Evolutionary conservation across 2,797 vertebrate genomes (phyloP), one percentile per base, ranked within the genome.

Genomic region (Sebastes minor): DNA sequence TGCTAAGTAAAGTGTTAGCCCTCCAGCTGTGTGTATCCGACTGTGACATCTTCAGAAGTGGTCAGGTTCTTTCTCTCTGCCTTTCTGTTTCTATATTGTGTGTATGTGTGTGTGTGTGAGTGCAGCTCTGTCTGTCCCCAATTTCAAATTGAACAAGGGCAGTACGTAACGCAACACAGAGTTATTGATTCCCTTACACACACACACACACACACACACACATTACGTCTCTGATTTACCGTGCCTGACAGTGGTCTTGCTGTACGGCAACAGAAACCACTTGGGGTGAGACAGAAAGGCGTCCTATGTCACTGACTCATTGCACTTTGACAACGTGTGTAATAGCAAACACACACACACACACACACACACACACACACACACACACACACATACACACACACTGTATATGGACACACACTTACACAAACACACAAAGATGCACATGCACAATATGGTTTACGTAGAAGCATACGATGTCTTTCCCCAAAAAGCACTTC

Each of bases 131-230:
- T 70, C 30, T 42, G 49, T 61, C 78, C 42, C 32, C 59, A 73
- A 27, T 79, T 86, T 81, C 64, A 91, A 72, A 84, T 66, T 81
- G 72, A 85, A 85, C 80, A 86, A 32, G 66, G 71, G 32, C 46
- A 57, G 69, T 61, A n/a, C 16, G 56, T 65, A 66, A 84, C 72
- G 76, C 86, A 80, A 78, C 73, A 76, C 52, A 55, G 67, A 71
- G 55, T 73, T 80, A 88, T 85, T 80, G 83, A 92, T 88, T 87
- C 20, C 25, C 18, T 46, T 6, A n/a, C 49, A 59, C 63, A 64
- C 57, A 46, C 67, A 64, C 33, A 28, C 65, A 35, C 61, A 73
- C 61, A 11, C 61, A 76, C 62, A 11, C 28, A 60, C 74, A 73
- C 11, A 63, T 2, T n/a, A 60, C 20, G 8, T 62, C 49, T 75